Evolutionary conservation across 2,888 invertebrate species (phyloP), one percentile per base, ranked within the genome.

Genomic region (Xylocampa areola): DNA sequence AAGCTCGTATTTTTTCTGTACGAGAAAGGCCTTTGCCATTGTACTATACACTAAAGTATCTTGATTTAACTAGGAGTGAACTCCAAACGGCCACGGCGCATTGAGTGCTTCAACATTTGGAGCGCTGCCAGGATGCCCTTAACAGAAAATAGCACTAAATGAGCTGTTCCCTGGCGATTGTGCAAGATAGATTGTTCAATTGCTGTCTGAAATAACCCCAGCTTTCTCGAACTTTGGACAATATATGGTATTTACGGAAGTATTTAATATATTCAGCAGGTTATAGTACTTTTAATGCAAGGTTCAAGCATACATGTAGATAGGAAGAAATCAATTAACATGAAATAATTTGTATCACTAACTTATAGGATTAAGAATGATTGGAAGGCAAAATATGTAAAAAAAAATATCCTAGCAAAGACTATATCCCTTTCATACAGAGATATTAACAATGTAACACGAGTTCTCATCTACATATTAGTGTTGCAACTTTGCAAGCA

Each of bases 81-180:
- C 36, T 43, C 36, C 11, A 21, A 33, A 25, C 49, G 23, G 30
- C 8, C 50, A 25, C 39, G 23, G 33, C 27, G 19, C 43, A 51
- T 67, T 53, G 45, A 59, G 59, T 54, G 59, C n/a, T 29, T 50
- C 49, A 33, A 29, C 35, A n/a, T 40, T 66, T 67, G 66, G 67
- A 66, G 36, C 47, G 8, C 0, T 52, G 66, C 67, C 67, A 66
- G 48, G 57, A 66, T 67, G 39, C 67, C 67, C 67, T 62, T 58
- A 62, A 58, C 58, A 67, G 57, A 67, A 57, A 67, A 66, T 67
- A 57, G 57, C 66, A 62, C 51, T 48, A 45, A 62, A 62, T 66
- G 61, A 62, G 40, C 37, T n/a, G 47, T 45, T 49, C 66, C 21
- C 52, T 48, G 51, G 57, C 51, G 25, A 58, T 41, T 37, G 63